Conservation (phyloP, 2,888 invertebrate genomes). For the Megaustenia siamemsis region DNA sequence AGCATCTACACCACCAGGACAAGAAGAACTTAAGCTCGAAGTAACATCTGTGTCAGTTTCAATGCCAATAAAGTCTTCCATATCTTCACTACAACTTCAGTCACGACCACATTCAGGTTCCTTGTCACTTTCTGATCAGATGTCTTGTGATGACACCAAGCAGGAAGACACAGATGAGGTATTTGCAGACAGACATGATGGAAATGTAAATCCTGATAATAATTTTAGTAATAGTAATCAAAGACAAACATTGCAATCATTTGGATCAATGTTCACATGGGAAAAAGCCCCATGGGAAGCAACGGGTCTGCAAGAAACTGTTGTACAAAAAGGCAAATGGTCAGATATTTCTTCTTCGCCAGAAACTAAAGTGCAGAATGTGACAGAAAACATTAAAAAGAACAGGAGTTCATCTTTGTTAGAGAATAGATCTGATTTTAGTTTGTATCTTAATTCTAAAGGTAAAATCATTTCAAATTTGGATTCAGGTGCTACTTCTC, state of each 20-base stretch:
- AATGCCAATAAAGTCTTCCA: background rate
- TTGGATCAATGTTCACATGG: slow-evolving; percentile 42
- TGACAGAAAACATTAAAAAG: background rate
- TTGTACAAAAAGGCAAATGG: background rate
- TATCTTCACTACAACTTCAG: background rate
- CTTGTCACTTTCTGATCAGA: background rate
- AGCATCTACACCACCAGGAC: background rate
- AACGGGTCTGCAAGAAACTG: background rate
- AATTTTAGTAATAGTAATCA: background rate
- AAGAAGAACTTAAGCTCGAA: slow-evolving; percentile 1
- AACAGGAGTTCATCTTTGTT: background rate
- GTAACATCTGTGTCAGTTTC: slow-evolving; percentile 29
- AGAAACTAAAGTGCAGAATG: background rate
- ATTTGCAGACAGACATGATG: background rate
- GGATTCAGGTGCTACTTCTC: background rate
- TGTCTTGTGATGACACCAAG: background rate
- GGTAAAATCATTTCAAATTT: background rate
- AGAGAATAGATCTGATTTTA: background rate
- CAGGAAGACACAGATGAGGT: slow-evolving; percentile 34
- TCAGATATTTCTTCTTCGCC: background rate
- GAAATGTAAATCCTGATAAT: background rate
- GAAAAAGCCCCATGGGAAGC: slow-evolving; percentile 33
- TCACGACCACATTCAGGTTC: background rate
- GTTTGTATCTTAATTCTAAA: background rate
- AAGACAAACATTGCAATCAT: background rate